Percentiles rank a stretch among this genome's conserved stretches.
Evolutionary conservation across 2,113 vertebrate genomes (phyloP).

Genomic region (Lipotes vexillifer): DNA sequence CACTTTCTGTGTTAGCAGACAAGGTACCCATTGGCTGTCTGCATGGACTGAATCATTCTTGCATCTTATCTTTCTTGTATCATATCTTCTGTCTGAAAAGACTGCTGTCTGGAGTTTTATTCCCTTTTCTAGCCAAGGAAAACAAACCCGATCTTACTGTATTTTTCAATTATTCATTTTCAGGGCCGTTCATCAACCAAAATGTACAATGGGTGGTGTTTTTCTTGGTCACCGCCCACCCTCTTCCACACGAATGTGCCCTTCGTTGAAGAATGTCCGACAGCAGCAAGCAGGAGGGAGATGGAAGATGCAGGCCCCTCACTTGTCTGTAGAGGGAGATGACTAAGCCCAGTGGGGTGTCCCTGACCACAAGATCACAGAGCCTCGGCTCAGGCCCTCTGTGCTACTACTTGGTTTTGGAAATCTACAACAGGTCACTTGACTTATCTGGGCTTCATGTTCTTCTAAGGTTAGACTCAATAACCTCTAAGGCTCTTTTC

Average conservation of each 20-base stretch:
- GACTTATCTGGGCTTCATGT: neutral
- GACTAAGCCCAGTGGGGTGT: neutral
- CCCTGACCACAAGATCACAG: fast-evolving
- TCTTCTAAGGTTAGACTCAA: neutral
- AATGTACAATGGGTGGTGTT: neutral
- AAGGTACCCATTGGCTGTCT: neutral
- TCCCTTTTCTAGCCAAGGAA: neutral
- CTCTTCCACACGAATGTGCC: neutral
- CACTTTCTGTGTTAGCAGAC: neutral
- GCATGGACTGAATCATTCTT: neutral
- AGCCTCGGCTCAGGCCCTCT: neutral
- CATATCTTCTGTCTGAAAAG: neutral
- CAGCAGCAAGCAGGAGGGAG: neutral
- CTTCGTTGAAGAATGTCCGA: neutral
- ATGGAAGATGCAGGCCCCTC: too few species aligned
- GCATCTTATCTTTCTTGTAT: neutral
- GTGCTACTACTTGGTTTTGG: neutral
- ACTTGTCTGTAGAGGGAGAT: fast-evolving
- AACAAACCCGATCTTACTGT: neutral
- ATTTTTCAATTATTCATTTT: neutral
- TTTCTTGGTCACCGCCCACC: neutral
- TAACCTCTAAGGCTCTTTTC: neutral
- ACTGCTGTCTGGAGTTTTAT: neutral
- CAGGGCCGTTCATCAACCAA: neutral
- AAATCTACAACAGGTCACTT: neutral